Base-by-base conservation (phyloP, 1,140 invertebrate species). In the Scaptomyza pallida region DNA sequence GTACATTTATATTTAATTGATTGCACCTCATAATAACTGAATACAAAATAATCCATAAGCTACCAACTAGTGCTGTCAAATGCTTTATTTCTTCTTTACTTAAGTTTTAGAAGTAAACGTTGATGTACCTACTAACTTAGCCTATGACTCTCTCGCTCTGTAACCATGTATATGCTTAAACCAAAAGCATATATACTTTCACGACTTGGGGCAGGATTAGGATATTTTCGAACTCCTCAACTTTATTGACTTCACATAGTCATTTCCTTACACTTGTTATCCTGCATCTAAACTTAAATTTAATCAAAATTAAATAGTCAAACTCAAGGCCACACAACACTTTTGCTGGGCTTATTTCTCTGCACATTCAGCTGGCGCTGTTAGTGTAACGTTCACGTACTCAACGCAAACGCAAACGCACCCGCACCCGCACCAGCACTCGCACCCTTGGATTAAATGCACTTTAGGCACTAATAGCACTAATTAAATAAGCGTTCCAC, bases 381-480 rank as follows among this genome's bases (percentile, higher is more conserved):
- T 56, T 51, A 45, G 61, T 40, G 19, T n/a, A n/a, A n/a, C 47
- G 26, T 30, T 30, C 6, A 72, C 37, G 51, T 19, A 35, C 56
- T 37, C 56, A 26, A 37, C 23, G 40, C 65, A 69, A 21, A 37
- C 37, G 40, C 52, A 55, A 17, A 37, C 6, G 50, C 33, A 40
- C 33, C n/a, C 43, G 54, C 43, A 67, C 41, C 44, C 37, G 40
- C 52, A 55, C 30, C 48, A 12, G 50, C 33, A 40, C 33, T 37
- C 43, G 54, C 43, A 67, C 41, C 54, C 33, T 54, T 52, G 51
- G 44, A 51, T 52, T 71, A 54, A 50, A 71, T 44, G 52, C 51
- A 75, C 13, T 47, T 19, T 13, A 80, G 68, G 59, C 77, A 86
- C 77, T 77, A 81, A 86, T 80, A 67, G 81, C 77, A 86, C 81